phyloP scores from a whole-genome alignment of 2,797 vertebrate species.

The Chiroxiphia lanceolata region DNA sequence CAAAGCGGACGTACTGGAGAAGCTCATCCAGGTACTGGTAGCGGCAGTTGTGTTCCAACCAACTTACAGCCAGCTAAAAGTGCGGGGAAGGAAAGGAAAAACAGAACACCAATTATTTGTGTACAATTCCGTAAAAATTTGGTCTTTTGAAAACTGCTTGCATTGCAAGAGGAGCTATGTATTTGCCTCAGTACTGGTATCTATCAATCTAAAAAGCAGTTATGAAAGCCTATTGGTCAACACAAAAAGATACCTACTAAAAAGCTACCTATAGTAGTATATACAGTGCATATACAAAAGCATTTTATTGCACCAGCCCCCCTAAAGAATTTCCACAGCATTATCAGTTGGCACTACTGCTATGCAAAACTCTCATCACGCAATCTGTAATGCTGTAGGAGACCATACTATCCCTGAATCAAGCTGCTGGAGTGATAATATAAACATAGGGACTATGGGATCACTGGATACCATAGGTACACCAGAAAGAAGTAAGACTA shows the following conservation, averaged over 20 bases:
- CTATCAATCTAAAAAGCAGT: neutral
- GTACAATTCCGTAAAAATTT: neutral
- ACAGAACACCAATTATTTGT: neutral
- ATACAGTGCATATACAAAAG: neutral
- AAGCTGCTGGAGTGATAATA: neutral
- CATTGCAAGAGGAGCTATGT: neutral
- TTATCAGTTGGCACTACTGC: neutral
- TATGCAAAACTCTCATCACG: neutral
- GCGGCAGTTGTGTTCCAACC: slow-evolving; percentile 92
- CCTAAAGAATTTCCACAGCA: neutral
- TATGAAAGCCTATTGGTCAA: neutral
- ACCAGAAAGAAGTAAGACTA: slow-evolving; percentile 32
- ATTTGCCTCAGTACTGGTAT: neutral
- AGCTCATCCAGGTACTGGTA: slow-evolving; percentile 92
- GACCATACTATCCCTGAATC: neutral
- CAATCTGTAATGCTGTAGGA: neutral
- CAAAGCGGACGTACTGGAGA: slow-evolving; percentile 91
- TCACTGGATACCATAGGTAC: neutral
- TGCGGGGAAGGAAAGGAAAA: slow-evolving; percentile 12
- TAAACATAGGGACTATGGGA: neutral
- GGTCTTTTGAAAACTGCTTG: neutral
- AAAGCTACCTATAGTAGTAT: neutral
- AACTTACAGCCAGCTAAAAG: slow-evolving; percentile 89
- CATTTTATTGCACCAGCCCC: neutral
- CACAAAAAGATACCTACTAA: neutral